phyloP scores from a whole-genome alignment of 2,113 vertebrate species.

The Bos indicus region DNA sequence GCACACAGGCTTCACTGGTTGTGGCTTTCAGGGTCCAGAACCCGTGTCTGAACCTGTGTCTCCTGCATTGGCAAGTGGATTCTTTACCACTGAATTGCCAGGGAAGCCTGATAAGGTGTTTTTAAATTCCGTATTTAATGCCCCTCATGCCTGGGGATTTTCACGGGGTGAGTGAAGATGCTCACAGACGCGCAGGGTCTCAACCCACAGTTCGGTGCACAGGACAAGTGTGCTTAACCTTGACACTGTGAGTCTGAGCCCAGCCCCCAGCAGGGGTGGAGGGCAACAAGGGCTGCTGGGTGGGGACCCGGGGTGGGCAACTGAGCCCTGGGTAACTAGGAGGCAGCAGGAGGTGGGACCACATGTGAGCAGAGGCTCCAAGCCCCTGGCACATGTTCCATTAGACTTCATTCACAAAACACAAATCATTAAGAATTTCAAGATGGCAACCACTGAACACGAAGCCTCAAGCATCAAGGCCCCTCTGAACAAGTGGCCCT shows the following conservation, averaged over 20 bases:
- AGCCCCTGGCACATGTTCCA: not conserved
- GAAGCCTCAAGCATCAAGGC: not conserved
- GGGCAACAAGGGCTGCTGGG: not conserved
- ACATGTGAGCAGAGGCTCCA: not conserved
- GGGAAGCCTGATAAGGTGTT: not conserved
- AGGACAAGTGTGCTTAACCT: not conserved
- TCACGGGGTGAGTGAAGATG: not conserved
- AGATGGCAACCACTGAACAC: not conserved
- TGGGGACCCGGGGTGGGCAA: fast-evolving
- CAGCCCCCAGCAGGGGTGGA: not conserved
- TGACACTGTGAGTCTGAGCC: not conserved
- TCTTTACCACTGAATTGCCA: not conserved
- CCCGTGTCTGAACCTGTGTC: not conserved
- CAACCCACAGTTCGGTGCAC: not conserved
- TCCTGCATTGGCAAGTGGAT: not conserved
- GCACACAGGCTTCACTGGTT: not conserved
- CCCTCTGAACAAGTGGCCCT: not conserved
- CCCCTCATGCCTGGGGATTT: not conserved
- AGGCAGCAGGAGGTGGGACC: not conserved
- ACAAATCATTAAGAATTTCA: not conserved
- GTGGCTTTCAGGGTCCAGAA: not conserved
- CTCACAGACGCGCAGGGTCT: not conserved
- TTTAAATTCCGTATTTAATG: not conserved
- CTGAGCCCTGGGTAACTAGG: no score
- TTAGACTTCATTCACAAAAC: not conserved